Evolutionary conservation across 2,888 invertebrate genomes (phyloP).

Genomic region (Marronus borbonicus): DNA sequence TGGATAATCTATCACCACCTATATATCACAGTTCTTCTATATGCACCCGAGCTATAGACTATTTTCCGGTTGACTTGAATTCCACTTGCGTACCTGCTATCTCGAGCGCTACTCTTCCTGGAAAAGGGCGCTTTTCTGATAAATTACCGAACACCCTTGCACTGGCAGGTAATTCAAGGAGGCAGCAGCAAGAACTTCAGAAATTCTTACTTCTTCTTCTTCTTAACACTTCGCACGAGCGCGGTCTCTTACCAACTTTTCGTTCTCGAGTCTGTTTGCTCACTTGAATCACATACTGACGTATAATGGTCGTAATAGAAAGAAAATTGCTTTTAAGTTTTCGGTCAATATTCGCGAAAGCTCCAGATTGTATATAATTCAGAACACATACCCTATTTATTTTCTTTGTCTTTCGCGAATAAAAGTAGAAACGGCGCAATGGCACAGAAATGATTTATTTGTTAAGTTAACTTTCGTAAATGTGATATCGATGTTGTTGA

Average conservation of each 20-base stretch:
- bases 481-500: too few relatives aligned
- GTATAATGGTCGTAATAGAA: constrained; percentile 68
- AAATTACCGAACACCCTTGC: constrained; percentile 77
- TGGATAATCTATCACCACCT: constrained; percentile 51
- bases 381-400: neutral
- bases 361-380: neutral
- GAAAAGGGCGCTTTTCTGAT: constrained; percentile 69
- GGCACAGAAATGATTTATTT: too few relatives aligned
- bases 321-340: constrained; percentile 67
- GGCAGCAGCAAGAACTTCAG: constrained; percentile 63
- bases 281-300: constrained; percentile 64
- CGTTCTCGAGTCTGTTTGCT: constrained; percentile 59
- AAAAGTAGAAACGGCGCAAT: too few relatives aligned
- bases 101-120: constrained; percentile 57
- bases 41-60: constrained; percentile 64
- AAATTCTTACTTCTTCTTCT: constrained; percentile 64
- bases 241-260: constrained; percentile 28
- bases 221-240: constrained; percentile 25
- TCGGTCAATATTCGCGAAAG: constrained; percentile 60
- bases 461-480: too few relatives aligned
- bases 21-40: constrained; percentile 54
- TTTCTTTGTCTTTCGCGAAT: neutral
- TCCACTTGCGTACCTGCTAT: constrained; percentile 62
- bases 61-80: constrained; percentile 67
- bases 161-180: constrained; percentile 75